phyloP scores from a whole-genome alignment of 2,113 vertebrate species.

The Phalacrocorax carbo region DNA sequence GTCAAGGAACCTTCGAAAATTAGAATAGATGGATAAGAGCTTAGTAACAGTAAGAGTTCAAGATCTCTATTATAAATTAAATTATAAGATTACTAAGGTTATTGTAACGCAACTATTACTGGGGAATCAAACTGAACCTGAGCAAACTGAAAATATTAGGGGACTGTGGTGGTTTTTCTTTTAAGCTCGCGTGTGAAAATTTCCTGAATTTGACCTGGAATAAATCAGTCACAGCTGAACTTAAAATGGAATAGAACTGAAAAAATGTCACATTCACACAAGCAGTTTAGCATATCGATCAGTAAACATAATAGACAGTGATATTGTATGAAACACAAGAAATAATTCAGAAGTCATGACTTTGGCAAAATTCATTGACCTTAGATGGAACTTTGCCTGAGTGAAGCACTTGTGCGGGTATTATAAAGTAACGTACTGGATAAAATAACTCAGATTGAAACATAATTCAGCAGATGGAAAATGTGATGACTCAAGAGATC shows the following conservation, averaged over 20 bases:
- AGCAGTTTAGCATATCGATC: not conserved
- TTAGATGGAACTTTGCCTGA: not conserved
- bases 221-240: not conserved
- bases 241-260: not conserved
- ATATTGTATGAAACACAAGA: not conserved
- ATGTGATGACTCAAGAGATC: not conserved
- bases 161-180: not conserved
- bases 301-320: not conserved
- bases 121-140: not conserved
- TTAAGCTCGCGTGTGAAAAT: not conserved
- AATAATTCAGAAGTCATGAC: not conserved
- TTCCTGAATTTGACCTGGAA: not conserved
- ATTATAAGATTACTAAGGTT: not conserved
- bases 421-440: not conserved
- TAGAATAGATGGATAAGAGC: not conserved
- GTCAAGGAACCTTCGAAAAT: not conserved
- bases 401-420: not conserved
- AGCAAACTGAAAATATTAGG: not conserved
- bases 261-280: not conserved
- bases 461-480: slow-evolving; percentile 34
- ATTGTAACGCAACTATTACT: not conserved
- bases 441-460: slow-evolving; percentile 28
- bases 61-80: not conserved
- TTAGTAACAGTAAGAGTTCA: slow-evolving; percentile 27
- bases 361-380: slow-evolving; percentile 5